Evolutionary conservation across 2,797 vertebrate genomes (phyloP).

Genomic region (Parauchenoglanis punctatus): DNA sequence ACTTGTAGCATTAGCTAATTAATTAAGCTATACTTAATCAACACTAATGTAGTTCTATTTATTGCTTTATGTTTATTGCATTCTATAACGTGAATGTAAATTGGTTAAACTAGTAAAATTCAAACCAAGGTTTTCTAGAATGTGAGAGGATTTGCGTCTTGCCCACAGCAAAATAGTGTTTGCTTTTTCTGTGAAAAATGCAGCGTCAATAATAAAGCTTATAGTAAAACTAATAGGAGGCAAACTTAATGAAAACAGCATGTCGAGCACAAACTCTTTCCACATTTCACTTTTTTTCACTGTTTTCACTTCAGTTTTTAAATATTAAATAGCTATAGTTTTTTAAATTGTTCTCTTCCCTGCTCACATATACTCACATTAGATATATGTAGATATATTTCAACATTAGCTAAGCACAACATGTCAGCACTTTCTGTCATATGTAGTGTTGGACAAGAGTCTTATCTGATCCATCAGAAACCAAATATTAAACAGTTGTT

Average conservation of each 20-base stretch:
- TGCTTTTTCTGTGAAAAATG: background rate
- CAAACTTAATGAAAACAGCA: slow-evolving; percentile 14
- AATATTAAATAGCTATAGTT: background rate
- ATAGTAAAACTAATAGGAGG: background rate
- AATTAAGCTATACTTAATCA: background rate
- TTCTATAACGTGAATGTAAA: background rate
- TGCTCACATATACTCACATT: background rate
- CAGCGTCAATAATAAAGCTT: background rate
- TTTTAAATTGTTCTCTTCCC: background rate
- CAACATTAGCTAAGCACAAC: background rate
- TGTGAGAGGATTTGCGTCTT: background rate
- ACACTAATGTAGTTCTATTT: too few relatives aligned
- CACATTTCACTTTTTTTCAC: background rate
- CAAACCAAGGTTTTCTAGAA: background rate
- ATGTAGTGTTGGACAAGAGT: background rate
- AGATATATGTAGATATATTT: too few relatives aligned
- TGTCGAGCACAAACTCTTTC: background rate
- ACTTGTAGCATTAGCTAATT: background rate
- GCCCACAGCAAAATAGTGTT: background rate
- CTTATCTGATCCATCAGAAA: background rate
- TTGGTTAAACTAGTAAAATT: background rate
- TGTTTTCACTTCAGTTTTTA: background rate
- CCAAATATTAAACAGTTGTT: background rate
- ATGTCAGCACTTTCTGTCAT: background rate
- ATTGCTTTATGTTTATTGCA: background rate